A percentile compares a stretch with the other conserved stretches of the same genome.
Conservation (phyloP, 2,797 vertebrate species). For the Serranus cabrilla region DNA sequence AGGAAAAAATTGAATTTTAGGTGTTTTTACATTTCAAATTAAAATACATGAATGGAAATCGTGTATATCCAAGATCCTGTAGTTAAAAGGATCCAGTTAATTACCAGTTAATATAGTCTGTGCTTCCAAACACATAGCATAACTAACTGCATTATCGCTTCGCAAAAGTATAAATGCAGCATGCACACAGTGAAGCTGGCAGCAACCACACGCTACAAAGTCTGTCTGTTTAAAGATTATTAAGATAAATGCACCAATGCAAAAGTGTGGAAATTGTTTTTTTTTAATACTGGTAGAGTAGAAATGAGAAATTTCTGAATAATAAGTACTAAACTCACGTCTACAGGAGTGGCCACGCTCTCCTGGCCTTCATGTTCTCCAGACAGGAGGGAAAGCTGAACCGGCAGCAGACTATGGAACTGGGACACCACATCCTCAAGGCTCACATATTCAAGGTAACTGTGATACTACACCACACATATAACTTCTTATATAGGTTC, state of each 20-base stretch:
- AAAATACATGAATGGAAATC: too few relatives aligned
- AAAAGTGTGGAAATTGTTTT: neutral
- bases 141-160: too few relatives aligned
- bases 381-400: conserved; percentile 97
- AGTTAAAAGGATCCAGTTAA: too few relatives aligned
- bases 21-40: too few relatives aligned
- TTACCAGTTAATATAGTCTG: too few relatives aligned
- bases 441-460: conserved; percentile 98
- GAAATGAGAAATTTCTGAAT: conserved; percentile 6
- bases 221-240: too few relatives aligned
- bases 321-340: neutral
- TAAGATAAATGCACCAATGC: neutral
- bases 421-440: conserved; percentile 98
- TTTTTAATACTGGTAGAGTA: neutral
- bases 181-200: too few relatives aligned
- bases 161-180: too few relatives aligned
- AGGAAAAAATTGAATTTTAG: too few relatives aligned
- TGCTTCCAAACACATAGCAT: too few relatives aligned
- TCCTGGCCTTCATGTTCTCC: conserved; percentile 99
- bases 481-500: conserved; percentile 31
- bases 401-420: conserved; percentile 98
- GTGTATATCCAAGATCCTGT: too few relatives aligned
- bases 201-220: too few relatives aligned
- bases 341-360: conserved; percentile 94
- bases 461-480: conserved; percentile 1